A percentile compares a stretch with the other conserved stretches of the same genome.
Conservation (phyloP, 2,888 invertebrate species). For the Spodoptera picta region DNA sequence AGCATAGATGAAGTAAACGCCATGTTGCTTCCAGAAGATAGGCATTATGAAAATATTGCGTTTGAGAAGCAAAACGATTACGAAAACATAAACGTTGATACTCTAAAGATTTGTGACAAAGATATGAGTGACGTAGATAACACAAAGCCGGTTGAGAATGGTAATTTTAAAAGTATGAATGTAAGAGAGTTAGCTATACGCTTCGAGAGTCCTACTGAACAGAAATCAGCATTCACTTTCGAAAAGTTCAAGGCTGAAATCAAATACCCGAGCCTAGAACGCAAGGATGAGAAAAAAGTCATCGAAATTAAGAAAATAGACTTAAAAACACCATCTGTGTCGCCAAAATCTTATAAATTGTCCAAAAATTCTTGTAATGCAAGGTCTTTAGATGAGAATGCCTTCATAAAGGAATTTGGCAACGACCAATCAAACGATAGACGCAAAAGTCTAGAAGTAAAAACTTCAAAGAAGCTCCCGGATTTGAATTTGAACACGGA, state of each 20-base stretch:
- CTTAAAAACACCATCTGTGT: slow-evolving; percentile 48
- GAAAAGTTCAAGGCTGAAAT: slow-evolving; percentile 83
- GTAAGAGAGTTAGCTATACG: slow-evolving; percentile 90
- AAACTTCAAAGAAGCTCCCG: slow-evolving; percentile 87
- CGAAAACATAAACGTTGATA: slow-evolving; percentile 79
- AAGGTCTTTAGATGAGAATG: slow-evolving; percentile 92
- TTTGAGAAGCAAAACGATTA: slow-evolving; percentile 74
- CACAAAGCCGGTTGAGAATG: slow-evolving; percentile 64
- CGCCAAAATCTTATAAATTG: slow-evolving; percentile 88
- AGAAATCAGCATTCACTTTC: slow-evolving; percentile 88
- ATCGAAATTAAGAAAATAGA: slow-evolving; percentile 69
- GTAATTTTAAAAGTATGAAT: slow-evolving; percentile 83
- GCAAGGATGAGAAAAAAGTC: slow-evolving; percentile 67
- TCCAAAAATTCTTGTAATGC: slow-evolving; percentile 90
- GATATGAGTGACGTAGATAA: slow-evolving; percentile 63
- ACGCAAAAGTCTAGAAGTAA: slow-evolving; percentile 90
- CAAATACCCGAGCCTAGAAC: slow-evolving; percentile 77
- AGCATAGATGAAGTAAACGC: slow-evolving; percentile 93
- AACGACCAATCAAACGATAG: slow-evolving; percentile 74
- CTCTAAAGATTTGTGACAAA: slow-evolving; percentile 77
- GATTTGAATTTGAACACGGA: slow-evolving; percentile 81
- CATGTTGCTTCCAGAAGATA: slow-evolving; percentile 70
- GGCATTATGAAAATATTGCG: slow-evolving; percentile 77
- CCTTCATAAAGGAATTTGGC: slow-evolving; percentile 91
- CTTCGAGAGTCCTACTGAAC: slow-evolving; percentile 90